These are phyloP conservation scores for Procambarus virginalis DNA, from an alignment of 1,140 invertebrate genomes.

Conservation along the genomic window DNA sequence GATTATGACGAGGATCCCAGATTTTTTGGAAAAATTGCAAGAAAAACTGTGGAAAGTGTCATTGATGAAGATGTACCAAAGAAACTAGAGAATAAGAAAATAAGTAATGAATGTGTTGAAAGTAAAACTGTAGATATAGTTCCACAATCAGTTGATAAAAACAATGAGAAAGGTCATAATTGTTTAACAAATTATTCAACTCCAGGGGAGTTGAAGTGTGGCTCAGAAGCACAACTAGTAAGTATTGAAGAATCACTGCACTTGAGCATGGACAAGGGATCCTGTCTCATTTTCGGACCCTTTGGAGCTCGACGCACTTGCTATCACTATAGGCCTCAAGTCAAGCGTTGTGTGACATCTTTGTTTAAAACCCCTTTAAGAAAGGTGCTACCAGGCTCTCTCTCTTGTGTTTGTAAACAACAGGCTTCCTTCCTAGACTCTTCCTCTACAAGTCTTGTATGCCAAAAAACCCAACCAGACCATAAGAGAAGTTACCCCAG, in stretches of 20 bases:
- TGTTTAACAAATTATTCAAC: not conserved
- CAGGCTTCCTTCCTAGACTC: not conserved
- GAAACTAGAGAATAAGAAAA: not conserved
- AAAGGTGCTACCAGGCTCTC: slow-evolving; percentile 34
- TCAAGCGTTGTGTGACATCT: slow-evolving; percentile 60
- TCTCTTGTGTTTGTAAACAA: slow-evolving; percentile 35
- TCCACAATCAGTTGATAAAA: not conserved
- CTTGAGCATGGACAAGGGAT: slow-evolving; percentile 29
- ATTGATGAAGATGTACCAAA: not conserved
- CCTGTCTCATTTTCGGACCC: slow-evolving; percentile 41
- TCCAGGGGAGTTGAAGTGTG: not conserved
- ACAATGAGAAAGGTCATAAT: not conserved
- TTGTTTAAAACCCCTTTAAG: slow-evolving; percentile 17
- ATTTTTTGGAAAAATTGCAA: slow-evolving; percentile 5
- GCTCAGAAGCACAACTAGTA: slow-evolving; percentile 16
- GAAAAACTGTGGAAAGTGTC: not conserved
- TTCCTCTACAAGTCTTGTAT: slow-evolving; percentile 38
- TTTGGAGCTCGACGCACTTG: slow-evolving; percentile 61
- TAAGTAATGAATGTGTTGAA: not conserved
- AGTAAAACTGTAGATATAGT: not conserved
- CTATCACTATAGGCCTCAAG: slow-evolving; percentile 66
- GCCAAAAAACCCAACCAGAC: slow-evolving; percentile 8
- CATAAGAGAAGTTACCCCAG: slow-evolving; percentile 2
- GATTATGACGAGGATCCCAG: slow-evolving; percentile 58
- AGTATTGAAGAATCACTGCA: slow-evolving; percentile 47